These are phyloP conservation scores for Ormyrus thymus DNA, from an alignment of 2,888 invertebrate genomes.

Conservation along the genomic window DNA sequence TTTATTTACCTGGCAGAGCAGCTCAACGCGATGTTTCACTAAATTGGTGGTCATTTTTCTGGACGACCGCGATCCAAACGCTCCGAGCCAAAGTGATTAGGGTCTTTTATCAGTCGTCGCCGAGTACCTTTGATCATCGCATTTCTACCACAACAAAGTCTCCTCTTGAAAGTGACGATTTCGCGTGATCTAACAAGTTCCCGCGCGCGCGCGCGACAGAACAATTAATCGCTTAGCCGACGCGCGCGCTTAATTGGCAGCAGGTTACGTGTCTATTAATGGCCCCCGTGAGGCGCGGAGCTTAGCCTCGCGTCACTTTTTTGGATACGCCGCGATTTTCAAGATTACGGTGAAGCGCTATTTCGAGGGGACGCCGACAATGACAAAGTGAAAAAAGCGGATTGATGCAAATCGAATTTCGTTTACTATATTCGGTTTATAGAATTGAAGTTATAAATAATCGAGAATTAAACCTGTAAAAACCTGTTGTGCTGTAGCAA, in stretches of 20 bases:
- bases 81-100: slow-evolving; percentile 23
- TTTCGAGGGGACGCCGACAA: slow-evolving; percentile 28
- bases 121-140: slow-evolving; percentile 49
- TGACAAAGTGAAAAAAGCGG: slow-evolving; percentile 55
- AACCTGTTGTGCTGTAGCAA: too few relatives aligned
- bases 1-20: slow-evolving; percentile 9
- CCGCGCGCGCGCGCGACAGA: slow-evolving; percentile 57
- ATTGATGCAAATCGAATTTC: background rate
- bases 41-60: slow-evolving; percentile 38
- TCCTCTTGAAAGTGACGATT: slow-evolving; percentile 52
- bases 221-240: slow-evolving; percentile 64
- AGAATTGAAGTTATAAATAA: too few relatives aligned
- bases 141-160: slow-evolving; percentile 27
- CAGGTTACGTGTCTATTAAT: slow-evolving; percentile 70
- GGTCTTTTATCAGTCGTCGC: slow-evolving; percentile 45
- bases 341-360: slow-evolving; percentile 63
- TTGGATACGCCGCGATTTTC: slow-evolving; percentile 57
- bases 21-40: slow-evolving; percentile 14
- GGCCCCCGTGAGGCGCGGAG: slow-evolving; percentile 55
- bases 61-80: background rate
- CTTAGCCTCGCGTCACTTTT: background rate
- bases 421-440: too few relatives aligned
- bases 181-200: slow-evolving; percentile 53
- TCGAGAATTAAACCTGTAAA: too few relatives aligned
- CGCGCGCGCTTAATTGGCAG: slow-evolving; percentile 68